Base-by-base conservation (phyloP, 2,888 invertebrate genomes). In the Ennomos quercinarius region DNA sequence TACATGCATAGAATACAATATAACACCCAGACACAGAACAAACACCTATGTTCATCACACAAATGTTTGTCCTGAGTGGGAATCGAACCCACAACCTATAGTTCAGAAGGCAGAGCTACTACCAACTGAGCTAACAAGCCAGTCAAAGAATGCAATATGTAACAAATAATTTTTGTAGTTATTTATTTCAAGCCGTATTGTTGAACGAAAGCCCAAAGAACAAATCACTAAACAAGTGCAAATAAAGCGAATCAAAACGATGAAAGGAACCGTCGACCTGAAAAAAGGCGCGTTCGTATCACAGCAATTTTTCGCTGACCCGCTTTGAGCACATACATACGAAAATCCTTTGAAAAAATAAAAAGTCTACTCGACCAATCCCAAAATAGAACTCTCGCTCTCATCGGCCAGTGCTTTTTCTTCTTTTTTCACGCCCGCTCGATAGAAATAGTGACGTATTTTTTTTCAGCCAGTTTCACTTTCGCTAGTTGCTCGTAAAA, bases 371-470 rank as follows among this genome's bases (percentile, higher is more conserved):
- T 78, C 82, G 82, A 77, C 83, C 84, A 84, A 83, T 83, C 84
- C 84, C 78, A 86, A 87, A 87, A 89, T 87, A 89, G 86, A 82
- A 88, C 89, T 89, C 80, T 90, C 89, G 73, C 88, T 91, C 81
- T 89, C 90, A 66, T 61, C 72, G 75, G 80, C 76, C 61, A 13
- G 49, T 61, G 43, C 53, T 77, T 74, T 78, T 82, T 80, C 81
- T 84, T 64, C 44, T 39, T 86, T 82, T 81, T 81, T 74, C 78
- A 76, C 81, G 74, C 79, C 79, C 81, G 81, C 82, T 83, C 89
- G 85, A 88, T 90, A 90, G 90, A 84, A 90, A 86, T 88, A 89
- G 91, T 91, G 91, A 87, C 86, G 87, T 84, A 83, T 87, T 89
- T 89, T 17, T 87, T 89, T 88, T 85, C 77, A 74, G 66, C 77